These are phyloP conservation scores for Pandemis cinnamomeana DNA, from an alignment of 2,888 invertebrate genomes.

Conservation along the genomic window DNA sequence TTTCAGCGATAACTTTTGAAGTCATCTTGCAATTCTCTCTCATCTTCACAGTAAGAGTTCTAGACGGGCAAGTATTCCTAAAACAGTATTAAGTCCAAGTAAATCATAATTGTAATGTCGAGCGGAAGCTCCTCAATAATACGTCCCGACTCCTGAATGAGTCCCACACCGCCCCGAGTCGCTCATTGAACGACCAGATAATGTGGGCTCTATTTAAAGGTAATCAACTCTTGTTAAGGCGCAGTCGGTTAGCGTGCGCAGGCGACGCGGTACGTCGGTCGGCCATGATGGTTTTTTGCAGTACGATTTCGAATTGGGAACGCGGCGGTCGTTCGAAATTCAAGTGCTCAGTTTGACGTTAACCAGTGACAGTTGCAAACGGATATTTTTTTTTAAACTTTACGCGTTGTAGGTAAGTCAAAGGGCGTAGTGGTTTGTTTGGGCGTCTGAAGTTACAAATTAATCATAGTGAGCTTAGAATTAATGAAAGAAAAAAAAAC, in stretches of 20 bases:
- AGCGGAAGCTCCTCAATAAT: conserved; percentile 11
- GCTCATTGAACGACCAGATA: conserved; percentile 85
- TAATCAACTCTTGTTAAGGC: conserved; percentile 86
- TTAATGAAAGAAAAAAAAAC: background rate
- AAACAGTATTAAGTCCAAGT: background rate
- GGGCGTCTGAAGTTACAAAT: background rate
- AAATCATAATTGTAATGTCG: background rate
- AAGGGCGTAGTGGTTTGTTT: background rate
- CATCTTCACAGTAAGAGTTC: too few species aligned
- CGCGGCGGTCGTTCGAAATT: conserved; percentile 61
- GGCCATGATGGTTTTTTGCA: conserved; percentile 47
- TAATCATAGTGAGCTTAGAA: background rate
- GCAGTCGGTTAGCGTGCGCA: conserved; percentile 81
- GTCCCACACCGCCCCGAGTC: conserved; percentile 69
- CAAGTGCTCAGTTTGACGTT: conserved; percentile 68
- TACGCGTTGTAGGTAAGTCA: conserved; percentile 34
- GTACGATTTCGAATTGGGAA: conserved; percentile 67
- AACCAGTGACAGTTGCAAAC: conserved; percentile 73
- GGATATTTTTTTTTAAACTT: conserved; percentile 58
- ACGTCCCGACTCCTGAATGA: conserved; percentile 60
- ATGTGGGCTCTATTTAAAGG: conserved; percentile 86
- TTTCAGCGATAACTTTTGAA: too few species aligned
- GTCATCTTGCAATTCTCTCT: too few species aligned
- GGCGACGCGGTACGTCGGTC: conserved; percentile 64
- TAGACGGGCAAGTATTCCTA: background rate